These are phyloP conservation scores for Epizoanthus fatuus DNA, from an alignment of 92 coral and sea anemone species.

Conservation along the genomic window DNA sequence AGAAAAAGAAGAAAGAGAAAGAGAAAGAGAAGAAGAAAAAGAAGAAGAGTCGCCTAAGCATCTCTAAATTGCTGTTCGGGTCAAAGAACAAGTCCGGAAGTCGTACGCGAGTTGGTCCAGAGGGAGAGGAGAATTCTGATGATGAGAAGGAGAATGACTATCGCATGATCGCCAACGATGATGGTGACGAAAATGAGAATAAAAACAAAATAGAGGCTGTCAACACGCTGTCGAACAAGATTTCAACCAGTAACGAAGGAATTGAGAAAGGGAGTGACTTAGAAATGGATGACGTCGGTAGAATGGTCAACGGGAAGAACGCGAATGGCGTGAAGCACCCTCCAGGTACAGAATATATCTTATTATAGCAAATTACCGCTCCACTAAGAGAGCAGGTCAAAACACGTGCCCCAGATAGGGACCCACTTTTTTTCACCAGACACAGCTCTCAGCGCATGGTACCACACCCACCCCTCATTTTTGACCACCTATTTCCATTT, in stretches of 20 bases:
- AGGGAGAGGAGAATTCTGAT: constrained; percentile 68
- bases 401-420: too few species aligned
- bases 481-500: too few species aligned
- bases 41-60: constrained; percentile 62
- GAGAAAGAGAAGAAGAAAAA: constrained; percentile 74
- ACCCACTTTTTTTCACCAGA: too few species aligned
- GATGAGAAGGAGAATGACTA: constrained; percentile 73
- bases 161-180: constrained; percentile 75
- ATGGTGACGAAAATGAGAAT: constrained; percentile 75
- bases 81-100: constrained; percentile 79
- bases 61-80: constrained; percentile 62
- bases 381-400: too few species aligned
- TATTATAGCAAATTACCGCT: too few species aligned
- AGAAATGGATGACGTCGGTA: constrained; percentile 25
- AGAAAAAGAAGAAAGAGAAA: constrained; percentile 74
- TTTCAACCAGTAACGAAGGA: constrained; percentile 48
- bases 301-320: constrained; percentile 35
- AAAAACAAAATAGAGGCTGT: constrained; percentile 76
- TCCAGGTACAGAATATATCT: constrained; percentile 16
- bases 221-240: constrained; percentile 70
- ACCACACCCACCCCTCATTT: too few species aligned
- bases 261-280: constrained; percentile 56
- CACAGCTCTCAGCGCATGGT: too few species aligned
- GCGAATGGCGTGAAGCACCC: constrained; percentile 38
- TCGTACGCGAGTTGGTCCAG: constrained; percentile 91